phyloP scores from a whole-genome alignment of 2,113 vertebrate genomes.

The Varanus komodoensis region DNA sequence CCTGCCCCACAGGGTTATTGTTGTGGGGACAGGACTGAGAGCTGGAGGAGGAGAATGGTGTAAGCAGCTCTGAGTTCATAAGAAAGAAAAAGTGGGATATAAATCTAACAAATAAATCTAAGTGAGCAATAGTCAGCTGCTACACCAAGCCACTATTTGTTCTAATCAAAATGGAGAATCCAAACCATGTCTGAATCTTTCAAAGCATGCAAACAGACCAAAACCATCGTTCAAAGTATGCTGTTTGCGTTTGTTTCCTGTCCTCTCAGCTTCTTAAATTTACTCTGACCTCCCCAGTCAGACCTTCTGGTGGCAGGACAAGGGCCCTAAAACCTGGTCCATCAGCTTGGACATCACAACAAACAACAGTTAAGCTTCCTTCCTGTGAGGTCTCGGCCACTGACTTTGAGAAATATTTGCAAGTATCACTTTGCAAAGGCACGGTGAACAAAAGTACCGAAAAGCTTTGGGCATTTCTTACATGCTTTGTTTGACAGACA shows the following conservation, averaged over 20 bases:
- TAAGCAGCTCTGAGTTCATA: too few species aligned
- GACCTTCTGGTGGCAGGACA: neutral
- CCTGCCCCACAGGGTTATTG: too few species aligned
- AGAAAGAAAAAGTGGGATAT: too few species aligned
- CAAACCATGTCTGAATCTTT: neutral
- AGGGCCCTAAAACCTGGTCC: neutral
- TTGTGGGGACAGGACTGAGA: too few species aligned
- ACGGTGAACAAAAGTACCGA: neutral
- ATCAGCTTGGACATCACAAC: neutral
- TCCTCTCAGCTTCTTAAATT: neutral
- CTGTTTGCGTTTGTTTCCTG: neutral
- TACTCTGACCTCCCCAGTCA: too few species aligned
- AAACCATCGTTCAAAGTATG: neutral
- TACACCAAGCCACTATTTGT: neutral
- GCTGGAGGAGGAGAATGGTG: too few species aligned
- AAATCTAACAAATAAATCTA: too few species aligned
- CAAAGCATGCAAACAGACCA: neutral
- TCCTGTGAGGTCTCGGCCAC: neutral
- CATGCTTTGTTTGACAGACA: too few species aligned
- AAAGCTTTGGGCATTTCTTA: neutral
- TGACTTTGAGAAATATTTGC: neutral
- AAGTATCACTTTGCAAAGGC: neutral
- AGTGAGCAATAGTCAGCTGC: neutral
- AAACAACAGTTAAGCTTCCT: neutral
- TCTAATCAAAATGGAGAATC: neutral